Conservation (phyloP, 2,797 vertebrate species). For the Aulostomus chinensis region DNA sequence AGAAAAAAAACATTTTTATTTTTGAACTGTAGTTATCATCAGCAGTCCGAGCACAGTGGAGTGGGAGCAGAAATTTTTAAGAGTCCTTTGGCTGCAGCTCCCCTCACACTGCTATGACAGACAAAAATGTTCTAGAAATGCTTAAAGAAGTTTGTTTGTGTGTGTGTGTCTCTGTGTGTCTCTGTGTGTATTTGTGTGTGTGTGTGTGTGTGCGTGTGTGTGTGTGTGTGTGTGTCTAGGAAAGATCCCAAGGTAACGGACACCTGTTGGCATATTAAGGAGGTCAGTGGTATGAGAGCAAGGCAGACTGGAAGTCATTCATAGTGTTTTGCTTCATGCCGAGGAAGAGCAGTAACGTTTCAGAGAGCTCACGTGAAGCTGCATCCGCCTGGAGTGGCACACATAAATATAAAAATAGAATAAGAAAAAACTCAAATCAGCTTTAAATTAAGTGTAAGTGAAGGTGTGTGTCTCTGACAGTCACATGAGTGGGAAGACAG, state of each 20-base stretch:
- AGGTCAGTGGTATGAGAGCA: slow-evolving; percentile 73
- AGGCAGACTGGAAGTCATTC: slow-evolving; percentile 77
- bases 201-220: slow-evolving; percentile 25
- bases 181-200: slow-evolving; percentile 15
- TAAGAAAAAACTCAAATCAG: slow-evolving; percentile 62
- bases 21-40: slow-evolving; percentile 61
- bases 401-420: slow-evolving; percentile 81
- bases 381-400: slow-evolving; percentile 57
- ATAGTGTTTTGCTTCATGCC: slow-evolving; percentile 73
- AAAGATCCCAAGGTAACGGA: slow-evolving; percentile 52
- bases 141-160: slow-evolving; percentile 51
- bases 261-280: slow-evolving; percentile 65
- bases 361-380: slow-evolving; percentile 57
- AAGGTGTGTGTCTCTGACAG: slow-evolving; percentile 19
- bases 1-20: slow-evolving; percentile 76
- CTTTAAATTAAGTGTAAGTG: slow-evolving; percentile 60
- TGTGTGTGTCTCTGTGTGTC: slow-evolving; percentile 8
- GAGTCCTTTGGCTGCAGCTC: slow-evolving; percentile 76
- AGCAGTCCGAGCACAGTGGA: slow-evolving; percentile 46
- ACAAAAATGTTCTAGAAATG: slow-evolving; percentile 59
- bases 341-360: slow-evolving; percentile 70
- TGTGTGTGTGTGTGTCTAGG: slow-evolving; percentile 32
- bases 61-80: slow-evolving; percentile 59
- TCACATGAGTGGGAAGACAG: slow-evolving; percentile 55
- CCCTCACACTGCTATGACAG: slow-evolving; percentile 46